These are phyloP conservation scores for Dendrocincla fuliginosa DNA, from an alignment of 2,797 vertebrate genomes.

Conservation along the genomic window DNA sequence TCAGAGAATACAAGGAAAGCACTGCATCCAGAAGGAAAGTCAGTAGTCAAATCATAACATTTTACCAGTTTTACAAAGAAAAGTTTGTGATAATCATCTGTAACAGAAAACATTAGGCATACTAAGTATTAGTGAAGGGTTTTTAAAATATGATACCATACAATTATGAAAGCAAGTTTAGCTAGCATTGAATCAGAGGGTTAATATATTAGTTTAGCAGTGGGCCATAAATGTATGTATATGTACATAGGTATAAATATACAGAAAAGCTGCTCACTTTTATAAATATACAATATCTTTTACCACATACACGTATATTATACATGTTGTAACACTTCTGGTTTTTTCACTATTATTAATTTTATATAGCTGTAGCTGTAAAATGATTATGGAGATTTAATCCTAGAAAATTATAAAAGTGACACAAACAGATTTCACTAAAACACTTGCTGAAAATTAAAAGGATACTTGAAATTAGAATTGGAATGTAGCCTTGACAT, in stretches of 20 bases:
- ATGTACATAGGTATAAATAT: neutral
- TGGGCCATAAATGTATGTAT: neutral
- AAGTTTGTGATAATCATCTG: neutral
- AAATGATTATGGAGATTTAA: neutral
- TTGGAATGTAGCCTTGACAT: neutral
- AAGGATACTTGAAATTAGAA: neutral
- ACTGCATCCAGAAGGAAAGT: neutral
- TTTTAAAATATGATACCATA: neutral
- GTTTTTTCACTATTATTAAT: neutral
- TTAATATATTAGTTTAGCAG: neutral
- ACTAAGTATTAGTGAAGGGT: fast-evolving
- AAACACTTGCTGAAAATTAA: neutral
- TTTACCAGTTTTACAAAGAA: neutral
- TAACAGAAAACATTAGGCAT: neutral
- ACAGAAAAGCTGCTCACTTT: neutral
- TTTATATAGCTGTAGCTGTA: neutral
- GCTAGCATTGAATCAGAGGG: neutral
- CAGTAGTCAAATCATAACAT: neutral
- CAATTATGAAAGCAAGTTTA: neutral
- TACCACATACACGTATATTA: neutral
- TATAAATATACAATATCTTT: neutral
- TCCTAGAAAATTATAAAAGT: neutral
- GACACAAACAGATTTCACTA: neutral
- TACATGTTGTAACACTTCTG: neutral
- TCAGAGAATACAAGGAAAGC: neutral